These are phyloP conservation scores for Drosophila atripex DNA, from an alignment of 2,888 invertebrate genomes.

Conservation along the genomic window DNA sequence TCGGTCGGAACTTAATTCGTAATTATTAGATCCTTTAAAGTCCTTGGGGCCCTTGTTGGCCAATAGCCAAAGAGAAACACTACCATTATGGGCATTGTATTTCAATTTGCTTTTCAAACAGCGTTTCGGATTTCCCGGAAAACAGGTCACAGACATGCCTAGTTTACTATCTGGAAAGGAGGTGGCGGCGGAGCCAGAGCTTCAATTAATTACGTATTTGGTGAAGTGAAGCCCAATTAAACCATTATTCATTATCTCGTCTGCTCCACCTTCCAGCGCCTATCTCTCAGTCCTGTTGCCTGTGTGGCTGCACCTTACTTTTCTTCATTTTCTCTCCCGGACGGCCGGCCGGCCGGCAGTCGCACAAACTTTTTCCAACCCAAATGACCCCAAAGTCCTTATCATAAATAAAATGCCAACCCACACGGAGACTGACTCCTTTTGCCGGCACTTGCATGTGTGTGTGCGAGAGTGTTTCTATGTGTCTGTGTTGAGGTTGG, in stretches of 20 bases:
- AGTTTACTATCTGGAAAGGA: conserved; percentile 29
- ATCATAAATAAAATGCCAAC: conserved; percentile 44
- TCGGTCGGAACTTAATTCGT: neutral
- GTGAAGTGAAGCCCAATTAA: conserved; percentile 72
- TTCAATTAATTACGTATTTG: conserved; percentile 73
- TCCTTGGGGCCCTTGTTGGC: conserved; percentile 12
- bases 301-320: conserved; percentile 29
- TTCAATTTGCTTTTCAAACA: conserved; percentile 36
- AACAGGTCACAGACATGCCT: conserved; percentile 25
- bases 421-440: conserved; percentile 6
- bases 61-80: conserved; percentile 28
- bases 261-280: conserved; percentile 35
- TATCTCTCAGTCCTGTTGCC: conserved; percentile 3
- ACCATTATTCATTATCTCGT: conserved; percentile 76
- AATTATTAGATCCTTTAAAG: neutral
- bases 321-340: neutral
- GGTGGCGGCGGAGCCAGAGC: conserved; percentile 27
- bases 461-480: conserved; percentile 3
- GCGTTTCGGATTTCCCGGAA: conserved; percentile 23
- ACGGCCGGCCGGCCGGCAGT: conserved; percentile 43
- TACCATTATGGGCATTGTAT: conserved; percentile 34
- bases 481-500: conserved; percentile 38
- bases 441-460: neutral
- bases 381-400: conserved; percentile 41
- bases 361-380: conserved; percentile 54